A percentile compares a stretch with the other conserved stretches of the same genome.
phyloP scores from a whole-genome alignment of 2,113 vertebrate genomes.

The Chascanopsetta lugubris region DNA sequence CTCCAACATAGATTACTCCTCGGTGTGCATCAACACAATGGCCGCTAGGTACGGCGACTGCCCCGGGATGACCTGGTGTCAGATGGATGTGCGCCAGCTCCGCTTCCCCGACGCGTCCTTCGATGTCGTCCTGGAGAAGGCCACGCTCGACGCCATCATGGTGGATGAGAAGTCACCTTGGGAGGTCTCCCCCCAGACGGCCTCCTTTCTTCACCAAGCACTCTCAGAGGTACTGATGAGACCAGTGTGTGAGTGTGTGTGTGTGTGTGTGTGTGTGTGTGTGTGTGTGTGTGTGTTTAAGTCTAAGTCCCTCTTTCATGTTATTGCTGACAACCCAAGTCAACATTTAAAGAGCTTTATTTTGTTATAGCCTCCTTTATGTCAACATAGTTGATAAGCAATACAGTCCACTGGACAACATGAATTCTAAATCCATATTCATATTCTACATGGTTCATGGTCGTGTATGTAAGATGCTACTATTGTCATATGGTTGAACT shows the following conservation, averaged over 20 bases:
- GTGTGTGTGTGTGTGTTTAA: neutral
- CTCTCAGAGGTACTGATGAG: slow-evolving; percentile 84
- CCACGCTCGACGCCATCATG: slow-evolving; percentile 89
- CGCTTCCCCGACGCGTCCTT: slow-evolving; percentile 82
- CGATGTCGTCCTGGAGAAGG: slow-evolving; percentile 91
- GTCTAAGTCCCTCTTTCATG: no score
- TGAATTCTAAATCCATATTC: no score
- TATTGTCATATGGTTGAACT: no score
- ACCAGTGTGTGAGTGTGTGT: neutral
- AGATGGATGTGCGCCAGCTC: slow-evolving; percentile 88
- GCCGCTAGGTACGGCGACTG: slow-evolving; percentile 76
- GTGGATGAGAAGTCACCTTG: slow-evolving; percentile 89
- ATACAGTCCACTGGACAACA: no score
- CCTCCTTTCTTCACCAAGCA: slow-evolving; percentile 78
- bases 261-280: no score
- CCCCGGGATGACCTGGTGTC: slow-evolving; percentile 84
- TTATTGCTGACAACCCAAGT: no score
- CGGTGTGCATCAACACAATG: slow-evolving; percentile 88
- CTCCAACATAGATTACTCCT: slow-evolving; percentile 92
- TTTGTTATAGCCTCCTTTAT: no score
- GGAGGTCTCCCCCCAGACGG: slow-evolving; percentile 77
- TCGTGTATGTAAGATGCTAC: no score
- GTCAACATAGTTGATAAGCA: no score
- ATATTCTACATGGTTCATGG: no score
- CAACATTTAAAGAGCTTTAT: neutral